Conservation (phyloP, 2,888 invertebrate species). For the Eudemis profundana region DNA sequence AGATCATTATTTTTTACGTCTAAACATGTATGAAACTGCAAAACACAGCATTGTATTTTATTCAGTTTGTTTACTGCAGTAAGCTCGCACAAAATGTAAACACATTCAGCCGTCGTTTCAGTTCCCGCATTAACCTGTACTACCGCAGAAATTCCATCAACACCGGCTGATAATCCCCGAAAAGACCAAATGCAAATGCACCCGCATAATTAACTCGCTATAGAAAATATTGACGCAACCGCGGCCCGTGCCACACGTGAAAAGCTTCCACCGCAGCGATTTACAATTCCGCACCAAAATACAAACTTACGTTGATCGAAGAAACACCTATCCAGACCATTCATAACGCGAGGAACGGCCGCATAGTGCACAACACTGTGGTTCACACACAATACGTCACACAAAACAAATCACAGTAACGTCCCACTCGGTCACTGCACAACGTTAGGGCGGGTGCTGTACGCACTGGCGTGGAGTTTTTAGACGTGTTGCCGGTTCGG, state of each 20-base stretch:
- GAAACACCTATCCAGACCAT: slow-evolving; percentile 85
- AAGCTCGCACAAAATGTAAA: slow-evolving; percentile 3
- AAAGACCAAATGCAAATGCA: slow-evolving; percentile 35
- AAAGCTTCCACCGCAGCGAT: slow-evolving; percentile 72
- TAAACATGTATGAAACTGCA: not conserved
- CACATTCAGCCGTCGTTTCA: not conserved
- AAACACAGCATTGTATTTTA: not conserved
- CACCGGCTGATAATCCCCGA: slow-evolving; percentile 30
- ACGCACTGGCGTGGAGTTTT: slow-evolving; percentile 55
- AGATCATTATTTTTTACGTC: too few species aligned
- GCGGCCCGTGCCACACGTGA: slow-evolving; percentile 60
- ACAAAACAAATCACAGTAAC: slow-evolving; percentile 79
- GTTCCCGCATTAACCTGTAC: slow-evolving; percentile 3
- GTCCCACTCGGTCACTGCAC: slow-evolving; percentile 78
- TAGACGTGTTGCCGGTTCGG: slow-evolving; percentile 70
- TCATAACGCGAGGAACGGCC: slow-evolving; percentile 81
- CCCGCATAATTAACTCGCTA: slow-evolving; percentile 53
- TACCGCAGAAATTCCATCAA: slow-evolving; percentile 1
- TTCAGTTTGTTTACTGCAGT: slow-evolving; percentile 7
- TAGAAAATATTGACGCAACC: slow-evolving; percentile 69
- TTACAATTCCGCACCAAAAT: slow-evolving; percentile 69
- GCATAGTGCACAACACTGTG: slow-evolving; percentile 80
- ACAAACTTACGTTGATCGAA: slow-evolving; percentile 84
- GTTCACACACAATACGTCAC: slow-evolving; percentile 63
- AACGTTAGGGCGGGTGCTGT: slow-evolving; percentile 73